Conservation (phyloP, 2,113 vertebrate species). For the Hystrix brachyura region DNA sequence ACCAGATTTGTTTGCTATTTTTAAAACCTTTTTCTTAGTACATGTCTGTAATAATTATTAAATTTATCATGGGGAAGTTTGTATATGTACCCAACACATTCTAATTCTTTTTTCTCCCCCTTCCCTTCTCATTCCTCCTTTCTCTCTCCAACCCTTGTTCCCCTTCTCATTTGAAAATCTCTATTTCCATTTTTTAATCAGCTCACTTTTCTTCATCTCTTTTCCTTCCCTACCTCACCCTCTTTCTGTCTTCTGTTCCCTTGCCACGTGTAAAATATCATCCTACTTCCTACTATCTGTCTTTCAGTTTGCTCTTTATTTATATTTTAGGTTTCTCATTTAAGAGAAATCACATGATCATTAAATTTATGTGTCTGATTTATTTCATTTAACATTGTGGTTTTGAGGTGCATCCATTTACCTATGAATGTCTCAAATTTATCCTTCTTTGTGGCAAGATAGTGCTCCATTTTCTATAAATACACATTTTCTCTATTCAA, state of each 20-base stretch:
- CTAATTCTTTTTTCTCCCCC: not conserved
- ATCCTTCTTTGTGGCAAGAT: not conserved
- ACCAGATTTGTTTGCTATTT: not conserved
- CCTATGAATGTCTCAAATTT: not conserved
- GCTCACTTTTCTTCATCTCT: not conserved
- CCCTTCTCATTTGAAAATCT: not conserved
- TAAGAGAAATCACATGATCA: not conserved
- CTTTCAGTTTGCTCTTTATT: not conserved
- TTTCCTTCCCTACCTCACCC: not conserved
- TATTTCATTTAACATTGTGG: not conserved
- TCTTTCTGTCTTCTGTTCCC: not conserved
- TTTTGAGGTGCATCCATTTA: not conserved
- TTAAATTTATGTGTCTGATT: not conserved
- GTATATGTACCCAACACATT: not conserved
- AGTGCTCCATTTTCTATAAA: not conserved
- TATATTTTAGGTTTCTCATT: not conserved
- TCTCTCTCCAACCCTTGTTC: not conserved
- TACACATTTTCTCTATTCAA: not conserved
- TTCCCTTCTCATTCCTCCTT: not conserved
- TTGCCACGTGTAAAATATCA: not conserved
- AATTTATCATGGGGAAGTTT: not conserved
- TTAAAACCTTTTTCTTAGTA: not conserved
- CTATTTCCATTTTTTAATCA: not conserved
- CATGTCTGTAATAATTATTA: not conserved
- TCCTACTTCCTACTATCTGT: not conserved